Evolutionary conservation across 1,140 invertebrate species (phyloP), one percentile per base, ranked within the genome.

Genomic region (Nymphalis io): DNA sequence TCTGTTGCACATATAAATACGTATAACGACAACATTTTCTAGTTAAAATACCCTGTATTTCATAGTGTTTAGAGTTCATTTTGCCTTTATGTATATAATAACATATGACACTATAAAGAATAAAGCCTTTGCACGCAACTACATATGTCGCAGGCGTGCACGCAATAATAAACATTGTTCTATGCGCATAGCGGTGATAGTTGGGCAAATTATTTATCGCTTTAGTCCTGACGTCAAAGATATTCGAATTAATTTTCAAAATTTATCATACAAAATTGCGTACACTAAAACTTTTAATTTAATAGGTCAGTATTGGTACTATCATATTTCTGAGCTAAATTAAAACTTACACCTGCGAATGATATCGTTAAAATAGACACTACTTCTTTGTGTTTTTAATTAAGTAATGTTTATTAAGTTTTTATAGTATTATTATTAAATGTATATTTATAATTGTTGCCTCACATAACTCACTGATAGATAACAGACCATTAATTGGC

Each of bases 81-180:
- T 55, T 55, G 3, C 20, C 51, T 8, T 13, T 20, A 3, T 3
- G 1, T 55, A n/a, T 15, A 27, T 15, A 27, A 15, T 12, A 20
- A 27, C 42, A 61, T 33, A 48, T 48, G 12, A 48, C 60, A 20
- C 21, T 16, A 13, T 48, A 18, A 6, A 48, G n/a, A 27, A n/a
- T 46, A 61, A 46, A n/a, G 60, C 18, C 20, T 33, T 33, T 16
- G 13, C 27, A 48, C 60, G 60, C 62, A 63, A 63, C 60, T 71
- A 65, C 69, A 71, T 60, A 58, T 65, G 69, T 65, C 64, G 62
- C 60, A 64, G 60, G 10, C 62, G 62, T 66, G 62, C 69, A 71
- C 60, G 69, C 62, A 71, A 71, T 71, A 65, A 60, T 71, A 71
- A 71, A 71, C 69, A 65, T 59, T 71, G 65, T 62, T 60, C 46